Percentiles rank a stretch among this genome's conserved stretches.
Evolutionary conservation across 1,140 invertebrate genomes (phyloP).

Genomic region (Ectropis grisescens): DNA sequence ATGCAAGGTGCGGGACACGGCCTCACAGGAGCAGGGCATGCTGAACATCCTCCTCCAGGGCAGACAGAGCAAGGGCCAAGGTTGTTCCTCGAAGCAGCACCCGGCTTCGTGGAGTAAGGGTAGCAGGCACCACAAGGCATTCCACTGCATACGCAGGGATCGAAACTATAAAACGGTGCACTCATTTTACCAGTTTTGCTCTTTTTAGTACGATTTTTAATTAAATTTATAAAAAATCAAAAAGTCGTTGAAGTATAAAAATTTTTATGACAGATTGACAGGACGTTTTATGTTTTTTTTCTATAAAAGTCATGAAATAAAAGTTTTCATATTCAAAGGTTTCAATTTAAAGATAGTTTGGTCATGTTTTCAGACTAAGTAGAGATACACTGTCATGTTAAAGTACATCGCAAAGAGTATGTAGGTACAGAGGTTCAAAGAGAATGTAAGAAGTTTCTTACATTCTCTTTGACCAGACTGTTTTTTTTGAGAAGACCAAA

Average conservation of each 20-base stretch:
- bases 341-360: too few relatives aligned
- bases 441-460: too few relatives aligned
- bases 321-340: too few relatives aligned
- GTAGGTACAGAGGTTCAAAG: too few relatives aligned
- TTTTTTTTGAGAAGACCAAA: too few relatives aligned
- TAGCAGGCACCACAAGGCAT: slow-evolving; percentile 47
- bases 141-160: slow-evolving; percentile 45
- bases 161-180: slow-evolving; percentile 48
- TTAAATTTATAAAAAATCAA: slow-evolving; percentile 4
- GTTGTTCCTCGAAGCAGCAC: slow-evolving; percentile 36
- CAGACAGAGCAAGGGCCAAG: slow-evolving; percentile 39
- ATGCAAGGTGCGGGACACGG: slow-evolving; percentile 41
- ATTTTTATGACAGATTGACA: too few relatives aligned
- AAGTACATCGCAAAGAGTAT: too few relatives aligned
- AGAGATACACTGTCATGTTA: too few relatives aligned
- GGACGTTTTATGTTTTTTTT: slow-evolving; percentile 13
- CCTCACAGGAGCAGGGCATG: slow-evolving; percentile 48
- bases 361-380: too few relatives aligned
- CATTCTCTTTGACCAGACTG: too few relatives aligned
- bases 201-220: slow-evolving; percentile 13
- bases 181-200: slow-evolving; percentile 34
- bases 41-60: slow-evolving; percentile 48
- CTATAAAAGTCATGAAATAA: slow-evolving; percentile 2
- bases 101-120: slow-evolving; percentile 44
- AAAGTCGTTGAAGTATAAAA: slow-evolving; percentile 5